phyloP scores from a whole-genome alignment of 2,113 vertebrate species.

The Argyrosomus japonicus region DNA sequence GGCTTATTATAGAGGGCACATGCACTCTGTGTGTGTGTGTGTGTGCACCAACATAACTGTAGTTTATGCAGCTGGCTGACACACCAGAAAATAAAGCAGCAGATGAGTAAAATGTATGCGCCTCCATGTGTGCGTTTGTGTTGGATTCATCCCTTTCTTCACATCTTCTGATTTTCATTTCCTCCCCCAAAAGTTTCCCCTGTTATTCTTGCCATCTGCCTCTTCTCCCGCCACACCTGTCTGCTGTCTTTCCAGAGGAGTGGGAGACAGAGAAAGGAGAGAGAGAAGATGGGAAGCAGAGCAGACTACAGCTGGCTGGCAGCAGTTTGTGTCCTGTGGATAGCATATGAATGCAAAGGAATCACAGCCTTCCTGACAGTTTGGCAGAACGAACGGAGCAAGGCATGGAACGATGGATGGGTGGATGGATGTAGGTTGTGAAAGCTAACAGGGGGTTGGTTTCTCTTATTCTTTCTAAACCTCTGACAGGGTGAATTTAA shows the following conservation, averaged over 20 bases:
- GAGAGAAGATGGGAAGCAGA: conserved; percentile 49
- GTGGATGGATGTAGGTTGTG: conserved; percentile 17
- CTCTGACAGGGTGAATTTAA: neutral
- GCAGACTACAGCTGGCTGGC: conserved; percentile 62
- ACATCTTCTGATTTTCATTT: conserved; percentile 59
- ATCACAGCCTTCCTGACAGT: conserved; percentile 50
- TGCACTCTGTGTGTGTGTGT: conserved; percentile 30
- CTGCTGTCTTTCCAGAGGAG: conserved; percentile 61
- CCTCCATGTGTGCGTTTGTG: neutral
- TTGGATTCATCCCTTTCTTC: conserved; percentile 31
- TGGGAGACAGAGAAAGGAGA: conserved; percentile 22
- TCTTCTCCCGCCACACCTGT: conserved; percentile 74
- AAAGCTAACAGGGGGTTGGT: conserved; percentile 8
- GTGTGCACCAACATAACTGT: conserved; percentile 22
- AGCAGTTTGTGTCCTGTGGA: conserved; percentile 63
- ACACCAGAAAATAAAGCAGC: conserved; percentile 31
- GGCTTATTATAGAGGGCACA: conserved; percentile 64
- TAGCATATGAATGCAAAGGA: conserved; percentile 63
- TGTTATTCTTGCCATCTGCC: conserved; percentile 81
- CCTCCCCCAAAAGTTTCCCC: conserved; percentile 68
- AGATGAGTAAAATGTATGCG: conserved; percentile 23
- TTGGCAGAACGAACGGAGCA: conserved; percentile 49
- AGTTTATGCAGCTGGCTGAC: conserved; percentile 41
- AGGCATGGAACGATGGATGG: conserved; percentile 42
- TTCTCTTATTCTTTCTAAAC: conserved; percentile 14